Evolutionary conservation across 2,113 vertebrate species (phyloP).

Genomic region (Clinocottus analis): DNA sequence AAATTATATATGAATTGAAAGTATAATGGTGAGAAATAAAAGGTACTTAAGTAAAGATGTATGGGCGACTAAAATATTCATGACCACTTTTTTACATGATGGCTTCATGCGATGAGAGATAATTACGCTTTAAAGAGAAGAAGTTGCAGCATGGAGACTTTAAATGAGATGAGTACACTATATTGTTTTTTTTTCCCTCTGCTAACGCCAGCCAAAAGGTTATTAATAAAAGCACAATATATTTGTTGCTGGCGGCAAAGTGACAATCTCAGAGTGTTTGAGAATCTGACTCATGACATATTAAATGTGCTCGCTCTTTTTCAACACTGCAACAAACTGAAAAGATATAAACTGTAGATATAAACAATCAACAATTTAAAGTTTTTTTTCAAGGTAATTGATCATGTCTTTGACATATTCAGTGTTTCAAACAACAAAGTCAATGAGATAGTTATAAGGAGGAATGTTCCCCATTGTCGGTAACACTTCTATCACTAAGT

Average conservation of each 20-base stretch:
- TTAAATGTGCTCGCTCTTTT: conserved; percentile 12
- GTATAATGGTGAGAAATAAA: conserved; percentile 39
- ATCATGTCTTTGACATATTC: background rate
- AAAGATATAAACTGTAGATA: background rate
- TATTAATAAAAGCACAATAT: conserved; percentile 25
- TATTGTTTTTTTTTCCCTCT: background rate
- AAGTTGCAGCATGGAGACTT: background rate
- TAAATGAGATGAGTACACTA: conserved; percentile 6
- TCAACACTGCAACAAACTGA: background rate
- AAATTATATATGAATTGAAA: conserved; percentile 57
- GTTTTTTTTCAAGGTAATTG: conserved; percentile 17
- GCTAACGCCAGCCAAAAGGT: background rate
- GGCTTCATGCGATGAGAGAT: conserved; percentile 18
- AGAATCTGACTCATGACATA: background rate
- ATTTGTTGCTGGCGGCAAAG: conserved; percentile 22
- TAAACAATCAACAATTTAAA: conserved; percentile 30
- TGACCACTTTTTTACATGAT: conserved; percentile 4
- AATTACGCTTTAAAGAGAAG: conserved; percentile 41
- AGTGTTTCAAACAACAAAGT: conserved; percentile 30
- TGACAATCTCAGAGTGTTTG: background rate
- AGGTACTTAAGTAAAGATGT: conserved; percentile 26
- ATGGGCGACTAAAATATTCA: conserved; percentile 30
- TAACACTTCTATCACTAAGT: conserved; percentile 45
- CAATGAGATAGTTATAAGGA: conserved; percentile 43
- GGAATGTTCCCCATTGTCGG: conserved; percentile 33